Percentiles rank a stretch among this genome's conserved stretches.
Conservation (phyloP, 2,797 vertebrate species). For the Sebastes matsubarae region DNA sequence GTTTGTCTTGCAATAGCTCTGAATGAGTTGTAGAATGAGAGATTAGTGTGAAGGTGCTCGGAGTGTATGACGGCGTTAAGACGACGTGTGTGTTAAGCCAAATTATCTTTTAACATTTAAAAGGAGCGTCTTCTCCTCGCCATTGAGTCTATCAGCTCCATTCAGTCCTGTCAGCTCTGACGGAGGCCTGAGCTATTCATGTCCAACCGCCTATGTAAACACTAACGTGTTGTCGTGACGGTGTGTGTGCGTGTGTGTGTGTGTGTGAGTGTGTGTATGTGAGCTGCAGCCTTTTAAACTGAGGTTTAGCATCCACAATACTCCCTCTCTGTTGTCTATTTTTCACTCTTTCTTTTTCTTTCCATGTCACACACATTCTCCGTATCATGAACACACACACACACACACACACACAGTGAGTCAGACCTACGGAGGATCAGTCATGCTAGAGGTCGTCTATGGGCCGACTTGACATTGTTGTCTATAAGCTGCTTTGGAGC, state of each 20-base stretch:
- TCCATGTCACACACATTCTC: constrained; percentile 21
- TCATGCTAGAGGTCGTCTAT: constrained; percentile 65
- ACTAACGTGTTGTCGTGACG: not conserved
- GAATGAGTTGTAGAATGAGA: constrained; percentile 5
- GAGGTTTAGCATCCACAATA: constrained; percentile 35
- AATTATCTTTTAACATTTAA: constrained; percentile 31
- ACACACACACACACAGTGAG: constrained; percentile 22
- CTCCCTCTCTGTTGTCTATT: constrained; percentile 28
- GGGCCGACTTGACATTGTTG: constrained; percentile 72
- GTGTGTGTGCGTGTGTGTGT: constrained; percentile 14
- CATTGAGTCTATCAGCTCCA: constrained; percentile 32
- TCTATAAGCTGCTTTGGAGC: constrained; percentile 73
- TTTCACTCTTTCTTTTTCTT: constrained; percentile 30
- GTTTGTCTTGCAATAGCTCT: constrained; percentile 3
- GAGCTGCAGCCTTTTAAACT: constrained; percentile 27
- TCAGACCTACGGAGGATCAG: constrained; percentile 63
- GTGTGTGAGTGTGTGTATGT: constrained; percentile 25
- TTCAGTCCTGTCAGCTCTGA: constrained; percentile 45
- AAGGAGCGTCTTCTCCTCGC: constrained; percentile 10
- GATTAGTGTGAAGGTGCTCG: not conserved
- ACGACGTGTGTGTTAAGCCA: constrained; percentile 12
- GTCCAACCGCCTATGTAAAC: constrained; percentile 41
- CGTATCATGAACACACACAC: constrained; percentile 6
- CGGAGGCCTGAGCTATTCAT: constrained; percentile 49
- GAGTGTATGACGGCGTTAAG: constrained; percentile 1